Evolutionary conservation across 2,888 invertebrate species (phyloP), one percentile per base, ranked within the genome.

Genomic region (Neoascia interrupta): DNA sequence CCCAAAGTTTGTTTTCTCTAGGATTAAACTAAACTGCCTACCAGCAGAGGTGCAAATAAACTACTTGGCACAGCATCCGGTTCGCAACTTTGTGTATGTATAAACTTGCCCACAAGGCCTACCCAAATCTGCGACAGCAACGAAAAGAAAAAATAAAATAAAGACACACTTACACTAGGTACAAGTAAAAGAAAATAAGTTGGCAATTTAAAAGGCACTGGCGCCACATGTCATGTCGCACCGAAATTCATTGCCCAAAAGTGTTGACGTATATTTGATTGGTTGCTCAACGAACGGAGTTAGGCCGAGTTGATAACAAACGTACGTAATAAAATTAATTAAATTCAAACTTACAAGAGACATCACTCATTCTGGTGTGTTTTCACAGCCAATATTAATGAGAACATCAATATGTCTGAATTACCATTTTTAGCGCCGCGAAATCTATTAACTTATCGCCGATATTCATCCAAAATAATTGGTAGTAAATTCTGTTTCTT

Each of bases 231-330:
- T 66, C 72, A 72, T 79, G 66, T 79, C 72, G 53, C 41, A 56
- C 31, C 5, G 31, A 73, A 66, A 36, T 66, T 43, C 60, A 41
- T 51, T 64, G 60, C 58, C 64, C 54, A 15, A 54, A 76, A 69
- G 66, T 64, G 60, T 66, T 79, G 79, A 72, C 79, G 54, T 64
- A n/a, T n/a, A n/a, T n/a, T n/a, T n/a, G n/a, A n/a, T n/a, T n/a
- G n/a, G n/a, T n/a, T n/a, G n/a, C n/a, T n/a, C n/a, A n/a, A n/a
- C n/a, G n/a, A n/a, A n/a, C n/a, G n/a, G n/a, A n/a, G n/a, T n/a
- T n/a, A n/a, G n/a, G n/a, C n/a, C n/a, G n/a, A n/a, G 51, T 51
- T 51, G 58, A 70, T 64, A 58, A 64, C 76, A 58, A 36, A 23
- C 45, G 23, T 36, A 45, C 16, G 43, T 43, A 11, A 64, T 53